These are phyloP conservation scores for Therioaphis trifolii DNA, from an alignment of 2,888 invertebrate species.

Conservation along the genomic window DNA sequence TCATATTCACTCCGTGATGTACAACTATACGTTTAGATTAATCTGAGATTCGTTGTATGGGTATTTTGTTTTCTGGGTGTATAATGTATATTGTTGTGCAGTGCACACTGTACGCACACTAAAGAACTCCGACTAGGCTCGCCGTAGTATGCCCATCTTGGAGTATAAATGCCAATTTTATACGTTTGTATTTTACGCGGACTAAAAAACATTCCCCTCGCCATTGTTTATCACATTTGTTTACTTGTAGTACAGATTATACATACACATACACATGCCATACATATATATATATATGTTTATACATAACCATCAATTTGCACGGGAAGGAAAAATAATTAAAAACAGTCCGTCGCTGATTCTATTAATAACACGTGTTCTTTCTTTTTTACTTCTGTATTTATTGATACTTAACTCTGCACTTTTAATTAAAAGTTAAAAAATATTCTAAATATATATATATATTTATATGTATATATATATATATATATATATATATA, in stretches of 20 bases:
- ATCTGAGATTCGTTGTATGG: constrained; percentile 22
- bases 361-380: no score
- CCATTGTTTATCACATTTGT: neutral
- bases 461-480: no score
- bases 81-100: no score
- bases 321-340: constrained; percentile 30
- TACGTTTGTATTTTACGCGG: constrained; percentile 7
- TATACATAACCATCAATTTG: neutral
- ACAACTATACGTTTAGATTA: constrained; percentile 32
- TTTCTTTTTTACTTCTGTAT: neutral
- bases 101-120: neutral
- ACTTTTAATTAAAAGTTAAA: no score
- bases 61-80: constrained; percentile 14
- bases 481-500: no score
- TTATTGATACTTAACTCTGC: no score
- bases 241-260: neutral
- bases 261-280: neutral
- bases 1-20: neutral
- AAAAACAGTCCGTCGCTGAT: constrained; percentile 37
- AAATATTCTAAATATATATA: no score
- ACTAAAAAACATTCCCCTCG: constrained; percentile 2
- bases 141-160: neutral
- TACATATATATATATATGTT: no score
- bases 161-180: constrained; percentile 2
- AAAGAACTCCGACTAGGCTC: neutral